Evolutionary conservation across 2,888 invertebrate species (phyloP), one percentile per base, ranked within the genome.

Genomic region (Schizotus pectinicornis): DNA sequence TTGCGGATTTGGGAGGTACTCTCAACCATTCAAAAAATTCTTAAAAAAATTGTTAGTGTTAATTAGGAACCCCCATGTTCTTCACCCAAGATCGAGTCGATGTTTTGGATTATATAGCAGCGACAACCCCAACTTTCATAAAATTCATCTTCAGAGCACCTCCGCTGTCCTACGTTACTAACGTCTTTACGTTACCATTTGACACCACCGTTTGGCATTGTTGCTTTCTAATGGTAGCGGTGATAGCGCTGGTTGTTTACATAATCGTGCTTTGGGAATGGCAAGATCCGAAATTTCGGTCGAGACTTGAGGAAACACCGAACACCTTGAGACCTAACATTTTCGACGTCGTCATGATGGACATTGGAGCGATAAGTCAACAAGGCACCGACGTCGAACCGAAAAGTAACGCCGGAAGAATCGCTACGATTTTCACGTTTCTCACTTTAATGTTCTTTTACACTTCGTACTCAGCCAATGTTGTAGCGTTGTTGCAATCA

Each of bases 161-260:
- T 0, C 85, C 88, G 0, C 79, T 88, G 0, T 85, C 89, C 0
- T 83, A 85, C 51, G 81, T 88, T 3, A 82, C 84, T 43, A 90
- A 89, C 65, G 85, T 90, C 67, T 89, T 88, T 75, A 79, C 83
- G 0, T 74, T 88, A 1, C 88, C 89, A 0, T 89, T 90, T 74
- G 82, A 84, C 1, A 79, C 77, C 0, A 77, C 80, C 0, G 89
- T 89, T 0, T 90, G 89, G 89, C 67, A 85, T 37, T 82, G 84
- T 1, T 81, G 83, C 38, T 80, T 82, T 7, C 76, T 82, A 0
- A 80, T 86, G 43, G 79, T 85, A 0, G 62, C 65, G 0, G 34
- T 73, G 0, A 66, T 71, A 5, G 62, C 75, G 1, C 51, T 74
- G 9, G 61, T 66, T 2, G 51, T 75, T 8, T 74, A 74, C 52